phyloP scores from a whole-genome alignment of 2,797 vertebrate species.

The Aselliscus stoliczkanus region DNA sequence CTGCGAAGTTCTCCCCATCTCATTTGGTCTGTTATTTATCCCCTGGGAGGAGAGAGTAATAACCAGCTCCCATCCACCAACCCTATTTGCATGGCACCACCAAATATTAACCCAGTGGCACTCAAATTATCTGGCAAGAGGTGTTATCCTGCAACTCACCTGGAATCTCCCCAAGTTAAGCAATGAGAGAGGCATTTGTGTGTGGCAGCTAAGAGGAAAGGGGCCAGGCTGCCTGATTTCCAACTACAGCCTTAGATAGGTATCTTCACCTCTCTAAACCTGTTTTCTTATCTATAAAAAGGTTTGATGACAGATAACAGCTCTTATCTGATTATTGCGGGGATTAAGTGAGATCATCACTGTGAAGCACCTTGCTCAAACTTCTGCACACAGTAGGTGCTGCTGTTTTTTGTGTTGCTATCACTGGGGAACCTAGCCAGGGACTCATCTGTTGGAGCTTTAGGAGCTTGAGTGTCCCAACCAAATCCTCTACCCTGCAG shows the following conservation, averaged over 20 bases:
- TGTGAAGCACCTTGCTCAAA: not conserved
- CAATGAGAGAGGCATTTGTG: not conserved
- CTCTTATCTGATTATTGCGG: not conserved
- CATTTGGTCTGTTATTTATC: not conserved
- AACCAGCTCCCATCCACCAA: not conserved
- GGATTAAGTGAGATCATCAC: not conserved
- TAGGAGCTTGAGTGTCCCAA: not conserved
- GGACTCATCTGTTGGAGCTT: not conserved
- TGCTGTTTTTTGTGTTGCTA: not conserved
- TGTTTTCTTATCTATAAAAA: not conserved
- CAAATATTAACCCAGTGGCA: not conserved
- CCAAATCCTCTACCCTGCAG: too few relatives aligned
- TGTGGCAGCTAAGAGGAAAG: not conserved
- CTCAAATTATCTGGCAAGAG: not conserved
- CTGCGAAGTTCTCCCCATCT: not conserved
- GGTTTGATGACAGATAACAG: not conserved
- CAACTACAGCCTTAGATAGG: accelerated
- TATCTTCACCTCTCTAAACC: not conserved
- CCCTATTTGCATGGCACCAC: not conserved
- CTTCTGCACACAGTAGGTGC: not conserved
- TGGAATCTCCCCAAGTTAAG: not conserved
- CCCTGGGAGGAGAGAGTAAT: not conserved
- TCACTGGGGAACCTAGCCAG: not conserved
- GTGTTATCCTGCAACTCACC: not conserved
- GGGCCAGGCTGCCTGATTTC: not conserved